Conservation (phyloP, 2,888 invertebrate genomes). For the Argyresthia goedartella region DNA sequence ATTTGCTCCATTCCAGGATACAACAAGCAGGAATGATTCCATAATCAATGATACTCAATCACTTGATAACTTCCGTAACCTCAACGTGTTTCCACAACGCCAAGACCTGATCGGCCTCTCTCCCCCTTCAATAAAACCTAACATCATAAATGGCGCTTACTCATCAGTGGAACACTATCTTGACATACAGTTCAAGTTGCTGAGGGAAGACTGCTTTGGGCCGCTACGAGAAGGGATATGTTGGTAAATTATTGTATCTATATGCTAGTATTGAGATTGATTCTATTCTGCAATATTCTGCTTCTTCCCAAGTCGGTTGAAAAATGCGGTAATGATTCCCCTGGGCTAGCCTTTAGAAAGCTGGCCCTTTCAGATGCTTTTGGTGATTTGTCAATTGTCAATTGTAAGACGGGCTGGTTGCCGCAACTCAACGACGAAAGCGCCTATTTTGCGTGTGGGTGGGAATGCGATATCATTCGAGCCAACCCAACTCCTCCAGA, state of each 20-base stretch:
- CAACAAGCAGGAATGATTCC: not conserved
- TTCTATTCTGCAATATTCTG: no score
- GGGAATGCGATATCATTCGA: no score
- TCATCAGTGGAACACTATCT: slow-evolving; percentile 78
- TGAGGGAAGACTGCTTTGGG: slow-evolving; percentile 84
- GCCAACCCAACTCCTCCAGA: no score
- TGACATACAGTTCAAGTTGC: slow-evolving; percentile 81
- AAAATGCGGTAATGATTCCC: no score
- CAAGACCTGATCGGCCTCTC: slow-evolving; percentile 63
- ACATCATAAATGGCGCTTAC: slow-evolving; percentile 74
- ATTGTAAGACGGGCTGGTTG: no score
- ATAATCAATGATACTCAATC: not conserved
- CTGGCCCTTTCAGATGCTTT: no score
- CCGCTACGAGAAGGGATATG: slow-evolving; percentile 79
- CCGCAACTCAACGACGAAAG: no score
- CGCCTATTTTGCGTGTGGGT: no score
- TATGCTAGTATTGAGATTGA: no score
- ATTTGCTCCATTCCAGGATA: not conserved
- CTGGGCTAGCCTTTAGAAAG: no score
- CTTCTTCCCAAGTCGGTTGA: no score
- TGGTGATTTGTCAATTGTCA: no score
- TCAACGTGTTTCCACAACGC: slow-evolving; percentile 54
- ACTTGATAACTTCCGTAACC: slow-evolving; percentile 31
- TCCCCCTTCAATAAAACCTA: slow-evolving; percentile 54
- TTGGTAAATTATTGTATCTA: slow-evolving; percentile 29